Conservation (phyloP, 2,888 invertebrate genomes). For the Hypercompe scribonia region DNA sequence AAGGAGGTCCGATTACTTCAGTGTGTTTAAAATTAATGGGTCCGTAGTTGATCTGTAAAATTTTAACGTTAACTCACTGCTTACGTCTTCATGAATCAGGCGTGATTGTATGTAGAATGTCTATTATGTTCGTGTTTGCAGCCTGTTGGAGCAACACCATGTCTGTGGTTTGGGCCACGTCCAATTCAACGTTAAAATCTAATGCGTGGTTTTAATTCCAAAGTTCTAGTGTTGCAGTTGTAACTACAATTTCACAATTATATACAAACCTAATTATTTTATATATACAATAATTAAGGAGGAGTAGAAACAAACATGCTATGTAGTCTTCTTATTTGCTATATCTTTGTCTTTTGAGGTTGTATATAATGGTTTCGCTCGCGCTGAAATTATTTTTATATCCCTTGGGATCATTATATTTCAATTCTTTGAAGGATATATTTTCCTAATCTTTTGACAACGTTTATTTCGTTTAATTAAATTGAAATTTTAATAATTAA, state of each 20-base stretch:
- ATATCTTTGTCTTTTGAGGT: neutral
- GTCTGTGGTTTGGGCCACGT: conserved; percentile 5
- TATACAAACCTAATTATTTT: neutral
- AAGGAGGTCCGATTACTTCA: too few species aligned
- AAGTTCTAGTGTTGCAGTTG: neutral
- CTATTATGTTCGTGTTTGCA: neutral
- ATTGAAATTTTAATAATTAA: too few species aligned
- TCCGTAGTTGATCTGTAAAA: too few species aligned
- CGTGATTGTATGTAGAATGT: neutral
- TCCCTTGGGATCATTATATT: neutral
- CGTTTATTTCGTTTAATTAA: too few species aligned
- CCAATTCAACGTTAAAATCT: conserved; percentile 8
- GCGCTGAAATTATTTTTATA: neutral
- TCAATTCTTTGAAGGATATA: neutral
- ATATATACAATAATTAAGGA: neutral
- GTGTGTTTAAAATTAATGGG: too few species aligned
- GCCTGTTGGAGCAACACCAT: conserved; percentile 7
- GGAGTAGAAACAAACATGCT: neutral
- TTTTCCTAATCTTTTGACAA: neutral
- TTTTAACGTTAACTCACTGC: neutral
- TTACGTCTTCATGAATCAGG: neutral
- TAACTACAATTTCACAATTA: neutral
- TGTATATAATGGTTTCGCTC: neutral
- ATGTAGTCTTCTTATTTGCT: neutral
- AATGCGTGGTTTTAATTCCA: conserved; percentile 4